These are phyloP conservation scores for Hyperoplus immaculatus DNA, from an alignment of 2,797 vertebrate species.

Conservation along the genomic window DNA sequence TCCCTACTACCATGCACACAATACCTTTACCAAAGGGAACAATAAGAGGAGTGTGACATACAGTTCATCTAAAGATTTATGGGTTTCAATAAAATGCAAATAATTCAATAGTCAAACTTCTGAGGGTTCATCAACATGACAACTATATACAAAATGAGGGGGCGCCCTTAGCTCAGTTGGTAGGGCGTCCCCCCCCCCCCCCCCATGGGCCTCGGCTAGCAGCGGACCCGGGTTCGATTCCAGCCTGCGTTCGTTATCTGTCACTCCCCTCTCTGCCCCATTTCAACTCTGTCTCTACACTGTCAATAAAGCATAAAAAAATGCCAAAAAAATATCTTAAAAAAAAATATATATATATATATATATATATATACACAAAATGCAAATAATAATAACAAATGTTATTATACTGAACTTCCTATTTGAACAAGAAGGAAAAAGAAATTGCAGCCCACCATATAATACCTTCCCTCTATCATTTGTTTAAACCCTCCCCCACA, in stretches of 20 bases:
- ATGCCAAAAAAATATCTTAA: no score
- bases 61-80: not conserved
- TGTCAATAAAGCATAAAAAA: no score
- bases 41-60: not conserved
- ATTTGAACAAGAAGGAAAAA: not conserved
- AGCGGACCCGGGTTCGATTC: no score
- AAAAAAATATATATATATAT: not conserved
- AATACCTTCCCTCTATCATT: not conserved
- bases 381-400: not conserved
- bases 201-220: no score
- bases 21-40: not conserved
- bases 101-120: not conserved
- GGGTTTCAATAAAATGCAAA: not conserved
- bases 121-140: not conserved
- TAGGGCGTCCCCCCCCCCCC: no score
- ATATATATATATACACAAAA: not conserved
- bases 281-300: no score
- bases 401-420: not conserved
- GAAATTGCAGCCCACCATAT: not conserved
- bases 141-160: not conserved
- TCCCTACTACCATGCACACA: conserved; percentile 17
- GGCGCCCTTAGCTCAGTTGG: no score
- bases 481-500: not conserved
- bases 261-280: no score
- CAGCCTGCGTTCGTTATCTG: no score